Evolutionary conservation across 2,888 invertebrate genomes (phyloP), one percentile per base, ranked within the genome.

Genomic region (Eulithis testata): DNA sequence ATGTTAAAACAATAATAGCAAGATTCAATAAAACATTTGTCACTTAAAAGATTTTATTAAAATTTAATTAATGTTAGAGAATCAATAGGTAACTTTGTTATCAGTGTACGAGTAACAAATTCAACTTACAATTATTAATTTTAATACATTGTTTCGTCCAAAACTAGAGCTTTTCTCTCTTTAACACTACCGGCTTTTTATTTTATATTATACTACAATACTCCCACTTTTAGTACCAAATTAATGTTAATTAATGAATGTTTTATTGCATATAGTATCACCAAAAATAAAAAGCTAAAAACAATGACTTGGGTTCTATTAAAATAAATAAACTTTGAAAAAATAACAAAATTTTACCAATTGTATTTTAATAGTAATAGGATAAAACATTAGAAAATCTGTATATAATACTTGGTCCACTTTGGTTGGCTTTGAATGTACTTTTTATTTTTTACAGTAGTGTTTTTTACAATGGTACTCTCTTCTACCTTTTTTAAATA

Each of bases 41-140:
- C 43, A 65, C 52, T 54, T 54, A 64, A 63, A 66, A 69, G 14
- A 66, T 36, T 69, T 69, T 66, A 66, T 66, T 66, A 51, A 62
- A 54, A 31, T 60, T 61, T 36, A 63, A 58, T 65, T 60, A 63
- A 66, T 47, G 52, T 54, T 69, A 69, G 11, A 64, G 59, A 21
- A 69, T 72, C 40, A 8, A 21, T 40, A 40, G 70, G 68, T 63
- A 66, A 63, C 62, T 57, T 63, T 59, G 66, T 61, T 66, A 68
- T 49, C 21, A 50, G 7, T 59, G 36, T 12, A 8, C n/a, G 61
- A 51, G 54, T 45, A 63, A 65, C 57, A 63, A 63, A 54, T 7
- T 1, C 43, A 43, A 63, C 47, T 44, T 14, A 11, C 50, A 50
- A 7, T 49, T 4, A 21, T 9, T 8, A 14, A 3, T 49, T 21